Percentiles rank a stretch among this genome's conserved stretches.
Evolutionary conservation across 1,140 invertebrate species (phyloP).

Genomic region (Coptotermes formosanus): DNA sequence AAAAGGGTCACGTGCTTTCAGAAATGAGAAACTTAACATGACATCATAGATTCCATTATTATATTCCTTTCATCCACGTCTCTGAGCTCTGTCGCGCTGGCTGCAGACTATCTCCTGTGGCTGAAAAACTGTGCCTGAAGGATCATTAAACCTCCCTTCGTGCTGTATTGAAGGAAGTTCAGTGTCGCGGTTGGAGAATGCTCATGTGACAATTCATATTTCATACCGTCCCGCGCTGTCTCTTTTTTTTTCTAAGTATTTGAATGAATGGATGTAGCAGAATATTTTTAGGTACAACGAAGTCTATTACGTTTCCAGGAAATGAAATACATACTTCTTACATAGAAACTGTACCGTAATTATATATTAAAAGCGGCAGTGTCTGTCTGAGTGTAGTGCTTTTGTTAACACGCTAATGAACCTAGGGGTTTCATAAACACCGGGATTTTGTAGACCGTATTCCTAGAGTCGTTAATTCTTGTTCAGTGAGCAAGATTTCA

Average conservation of each 20-base stretch:
- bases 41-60: neutral
- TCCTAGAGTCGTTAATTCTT: no score
- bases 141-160: neutral
- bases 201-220: neutral
- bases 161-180: neutral
- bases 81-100: neutral
- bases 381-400: no score
- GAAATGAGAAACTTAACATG: constrained; percentile 17
- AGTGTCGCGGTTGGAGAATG: neutral
- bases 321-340: no score
- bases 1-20: neutral
- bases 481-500: no score
- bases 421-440: no score
- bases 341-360: no score
- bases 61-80: neutral
- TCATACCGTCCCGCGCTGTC: neutral
- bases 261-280: neutral
- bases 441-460: no score
- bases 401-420: no score
- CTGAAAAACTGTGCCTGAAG: neutral
- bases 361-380: no score
- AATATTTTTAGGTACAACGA: neutral
- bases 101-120: neutral
- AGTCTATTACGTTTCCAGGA: neutral
- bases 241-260: neutral